Conservation (phyloP, 2,797 vertebrate species). For the Sebastiscus albofasciatus region DNA sequence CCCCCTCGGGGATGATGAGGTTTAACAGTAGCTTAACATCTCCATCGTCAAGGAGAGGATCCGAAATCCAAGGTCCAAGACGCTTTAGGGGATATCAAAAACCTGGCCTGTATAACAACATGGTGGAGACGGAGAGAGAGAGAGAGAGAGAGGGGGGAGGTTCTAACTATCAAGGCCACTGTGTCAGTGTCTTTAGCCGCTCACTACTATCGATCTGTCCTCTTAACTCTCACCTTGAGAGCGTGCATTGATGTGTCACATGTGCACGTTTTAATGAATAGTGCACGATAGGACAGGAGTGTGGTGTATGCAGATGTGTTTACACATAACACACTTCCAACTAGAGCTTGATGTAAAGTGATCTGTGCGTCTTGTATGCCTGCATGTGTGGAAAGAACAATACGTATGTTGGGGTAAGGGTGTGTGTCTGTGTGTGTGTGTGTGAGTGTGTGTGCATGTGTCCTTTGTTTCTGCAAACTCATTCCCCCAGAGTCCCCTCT, state of each 20-base stretch:
- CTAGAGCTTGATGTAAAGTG: not conserved
- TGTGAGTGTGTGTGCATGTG: not conserved
- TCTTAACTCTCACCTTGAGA: conserved; percentile 53
- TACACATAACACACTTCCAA: not conserved
- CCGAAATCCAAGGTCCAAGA: not conserved
- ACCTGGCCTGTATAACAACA: not conserved
- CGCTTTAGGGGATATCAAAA: not conserved
- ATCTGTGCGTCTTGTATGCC: not conserved
- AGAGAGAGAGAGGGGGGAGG: no score
- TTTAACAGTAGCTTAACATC: not conserved
- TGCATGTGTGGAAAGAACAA: not conserved
- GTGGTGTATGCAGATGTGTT: not conserved
- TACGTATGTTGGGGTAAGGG: not conserved
- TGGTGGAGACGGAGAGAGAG: not conserved
- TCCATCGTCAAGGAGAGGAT: not conserved
- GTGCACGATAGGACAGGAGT: not conserved
- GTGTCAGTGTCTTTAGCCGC: conserved; percentile 14
- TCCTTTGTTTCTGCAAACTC: conserved; percentile 63
- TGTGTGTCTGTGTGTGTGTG: not conserved
- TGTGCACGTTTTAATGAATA: conserved; percentile 4
- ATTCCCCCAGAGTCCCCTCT: conserved; percentile 57
- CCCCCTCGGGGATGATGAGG: not conserved
- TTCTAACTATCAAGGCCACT: conserved; percentile 7
- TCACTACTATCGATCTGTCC: conserved; percentile 49
- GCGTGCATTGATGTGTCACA: not conserved